Evolutionary conservation across 2,113 vertebrate genomes (phyloP).

Genomic region (Colaptes auratus): DNA sequence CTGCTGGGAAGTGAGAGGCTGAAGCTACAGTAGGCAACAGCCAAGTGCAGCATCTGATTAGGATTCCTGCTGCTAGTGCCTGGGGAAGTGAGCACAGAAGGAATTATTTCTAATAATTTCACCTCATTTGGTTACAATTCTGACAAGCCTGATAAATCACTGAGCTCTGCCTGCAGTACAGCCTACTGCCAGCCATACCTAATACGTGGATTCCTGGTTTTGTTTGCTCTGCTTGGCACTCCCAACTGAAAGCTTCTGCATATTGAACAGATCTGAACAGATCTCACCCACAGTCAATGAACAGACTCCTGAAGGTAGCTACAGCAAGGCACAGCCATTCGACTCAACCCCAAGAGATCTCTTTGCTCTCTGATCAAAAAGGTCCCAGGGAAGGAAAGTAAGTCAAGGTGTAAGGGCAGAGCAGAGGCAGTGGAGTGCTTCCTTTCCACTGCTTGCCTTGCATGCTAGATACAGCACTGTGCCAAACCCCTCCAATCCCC

Average conservation of each 20-base stretch:
- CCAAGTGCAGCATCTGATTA: neutral
- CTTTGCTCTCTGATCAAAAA: neutral
- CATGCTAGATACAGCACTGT: accelerated
- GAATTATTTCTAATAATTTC: constrained; percentile 22
- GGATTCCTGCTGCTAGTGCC: neutral
- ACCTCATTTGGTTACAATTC: neutral
- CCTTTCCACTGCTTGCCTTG: neutral
- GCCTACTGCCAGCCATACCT: neutral
- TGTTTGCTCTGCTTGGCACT: neutral
- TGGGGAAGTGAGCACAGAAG: neutral
- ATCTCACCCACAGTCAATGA: neutral
- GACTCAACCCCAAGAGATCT: neutral
- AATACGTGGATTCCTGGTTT: neutral
- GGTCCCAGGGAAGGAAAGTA: neutral
- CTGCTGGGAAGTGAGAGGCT: neutral
- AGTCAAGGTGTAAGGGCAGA: neutral
- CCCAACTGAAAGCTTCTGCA: neutral
- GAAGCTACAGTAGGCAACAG: neutral
- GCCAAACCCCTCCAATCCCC: neutral
- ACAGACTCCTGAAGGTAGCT: neutral
- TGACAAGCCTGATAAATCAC: neutral
- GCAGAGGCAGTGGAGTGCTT: neutral
- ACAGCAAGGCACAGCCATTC: neutral
- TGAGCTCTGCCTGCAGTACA: neutral
- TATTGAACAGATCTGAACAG: neutral